A percentile compares a stretch with the other conserved stretches of the same genome.
Evolutionary conservation across 2,888 invertebrate species (phyloP).

Genomic region (Cephus pygmeus): DNA sequence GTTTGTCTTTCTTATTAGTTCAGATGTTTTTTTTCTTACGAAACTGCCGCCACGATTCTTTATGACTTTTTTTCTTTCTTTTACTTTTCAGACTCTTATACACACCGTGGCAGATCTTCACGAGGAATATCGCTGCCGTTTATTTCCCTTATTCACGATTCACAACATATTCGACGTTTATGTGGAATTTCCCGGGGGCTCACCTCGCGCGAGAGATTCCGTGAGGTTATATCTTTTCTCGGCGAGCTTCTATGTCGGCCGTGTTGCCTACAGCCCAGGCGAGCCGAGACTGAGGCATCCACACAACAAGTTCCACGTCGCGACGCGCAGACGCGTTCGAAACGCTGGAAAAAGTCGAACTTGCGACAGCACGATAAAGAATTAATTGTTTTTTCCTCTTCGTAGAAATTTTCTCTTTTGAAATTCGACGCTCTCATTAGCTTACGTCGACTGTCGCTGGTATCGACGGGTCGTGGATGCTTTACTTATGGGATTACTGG

Average conservation of each 20-base stretch:
- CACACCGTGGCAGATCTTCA: not conserved
- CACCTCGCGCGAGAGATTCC: not conserved
- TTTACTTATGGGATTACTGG: not conserved
- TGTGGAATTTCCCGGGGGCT: not conserved
- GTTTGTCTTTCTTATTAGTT: not conserved
- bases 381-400: slow-evolving; percentile 36
- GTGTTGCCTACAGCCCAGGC: slow-evolving; percentile 61
- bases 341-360: not conserved
- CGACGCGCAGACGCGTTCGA: slow-evolving; percentile 37
- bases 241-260: slow-evolving; percentile 23
- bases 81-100: not conserved
- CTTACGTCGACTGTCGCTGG: not conserved
- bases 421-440: not conserved
- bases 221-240: not conserved
- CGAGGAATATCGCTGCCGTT: not conserved
- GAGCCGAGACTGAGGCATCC: slow-evolving; percentile 61
- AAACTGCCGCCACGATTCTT: not conserved
- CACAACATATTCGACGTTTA: not conserved
- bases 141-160: not conserved
- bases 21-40: not conserved
- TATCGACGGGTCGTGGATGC: not conserved
- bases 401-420: not conserved
- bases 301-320: slow-evolving; percentile 50
- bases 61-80: not conserved
- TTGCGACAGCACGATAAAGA: slow-evolving; percentile 30